A percentile compares a stretch with the other conserved stretches of the same genome.
phyloP scores from a whole-genome alignment of 1,140 invertebrate genomes.

The Drosophila aff. region DNA sequence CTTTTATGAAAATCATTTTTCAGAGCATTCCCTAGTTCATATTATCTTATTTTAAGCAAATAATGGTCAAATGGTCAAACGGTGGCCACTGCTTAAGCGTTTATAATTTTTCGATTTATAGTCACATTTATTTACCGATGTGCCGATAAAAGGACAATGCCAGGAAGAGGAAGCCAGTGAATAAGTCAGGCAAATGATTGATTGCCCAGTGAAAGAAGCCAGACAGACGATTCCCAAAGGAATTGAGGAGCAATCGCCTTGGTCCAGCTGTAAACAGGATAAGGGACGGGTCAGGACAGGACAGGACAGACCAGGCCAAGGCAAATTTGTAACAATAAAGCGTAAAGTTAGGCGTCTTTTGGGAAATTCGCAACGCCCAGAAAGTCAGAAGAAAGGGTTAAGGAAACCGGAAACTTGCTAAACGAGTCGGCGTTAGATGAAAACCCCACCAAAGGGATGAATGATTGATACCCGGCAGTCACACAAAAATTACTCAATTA shows the following conservation, averaged over 20 bases:
- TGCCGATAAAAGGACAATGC: conserved; percentile 46
- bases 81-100: conserved; percentile 73
- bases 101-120: conserved; percentile 84
- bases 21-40: conserved; percentile 26
- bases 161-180: conserved; percentile 29
- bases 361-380: conserved; percentile 75
- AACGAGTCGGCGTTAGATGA: conserved; percentile 47
- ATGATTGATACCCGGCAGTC: conserved; percentile 74
- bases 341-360: conserved; percentile 71
- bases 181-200: conserved; percentile 75
- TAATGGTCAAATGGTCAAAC: conserved; percentile 49
- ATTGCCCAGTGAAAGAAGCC: conserved; percentile 71
- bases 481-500: conserved; percentile 80
- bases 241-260: conserved; percentile 40
- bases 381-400: conserved; percentile 12
- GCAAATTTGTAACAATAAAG: conserved; percentile 80
- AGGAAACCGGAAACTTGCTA: conserved; percentile 44
- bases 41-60: conserved; percentile 7
- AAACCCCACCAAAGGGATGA: conserved; percentile 27
- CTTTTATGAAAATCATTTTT: not conserved
- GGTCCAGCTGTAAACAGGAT: conserved; percentile 61
- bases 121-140: conserved; percentile 73
- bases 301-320: conserved; percentile 23
- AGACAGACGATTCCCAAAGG: conserved; percentile 58
- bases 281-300: conserved; percentile 43